Conservation (phyloP, 1,140 invertebrate species). For the Drosophila obscura region DNA sequence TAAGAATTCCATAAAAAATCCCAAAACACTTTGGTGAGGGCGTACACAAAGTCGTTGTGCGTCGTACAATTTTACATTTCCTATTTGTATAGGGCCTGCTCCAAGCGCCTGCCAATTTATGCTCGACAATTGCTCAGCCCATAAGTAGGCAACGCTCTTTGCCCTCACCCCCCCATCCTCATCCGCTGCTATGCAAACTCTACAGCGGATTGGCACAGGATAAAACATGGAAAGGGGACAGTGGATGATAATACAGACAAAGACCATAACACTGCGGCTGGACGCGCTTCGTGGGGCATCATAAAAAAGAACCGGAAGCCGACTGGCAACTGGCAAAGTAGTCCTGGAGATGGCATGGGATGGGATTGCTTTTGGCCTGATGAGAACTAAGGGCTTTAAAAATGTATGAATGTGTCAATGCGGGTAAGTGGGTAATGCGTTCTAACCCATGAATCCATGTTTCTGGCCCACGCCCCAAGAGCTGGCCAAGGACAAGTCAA, state of each 20-base stretch:
- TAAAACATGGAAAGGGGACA: neutral
- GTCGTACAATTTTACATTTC: constrained; percentile 20
- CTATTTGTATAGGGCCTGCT: constrained; percentile 17
- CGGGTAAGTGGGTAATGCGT: constrained; percentile 5
- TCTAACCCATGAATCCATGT: too few relatives aligned
- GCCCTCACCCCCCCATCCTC: constrained; percentile 6
- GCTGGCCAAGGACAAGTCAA: constrained; percentile 28
- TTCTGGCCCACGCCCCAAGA: neutral
- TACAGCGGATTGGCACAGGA: neutral
- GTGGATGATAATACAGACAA: constrained; percentile 32
- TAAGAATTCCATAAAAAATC: neutral
- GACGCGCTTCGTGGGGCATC: constrained; percentile 49
- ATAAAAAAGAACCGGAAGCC: constrained; percentile 21
- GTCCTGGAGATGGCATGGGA: constrained; percentile 23
- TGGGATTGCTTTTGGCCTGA: constrained; percentile 23
- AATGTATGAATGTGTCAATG: constrained; percentile 42
- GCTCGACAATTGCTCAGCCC: constrained; percentile 52
- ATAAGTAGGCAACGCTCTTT: constrained; percentile 59
- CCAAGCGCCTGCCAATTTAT: constrained; percentile 48
- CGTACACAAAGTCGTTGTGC: constrained; percentile 18
- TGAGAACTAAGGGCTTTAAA: constrained; percentile 48
- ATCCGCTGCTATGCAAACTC: constrained; percentile 34
- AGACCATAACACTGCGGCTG: constrained; percentile 55
- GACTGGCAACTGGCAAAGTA: constrained; percentile 34
- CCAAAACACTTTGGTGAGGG: constrained; percentile 7